A percentile compares a stretch with the other conserved stretches of the same genome.
phyloP scores from a whole-genome alignment of 2,797 vertebrate species.

The Enteromius mattozi region DNA sequence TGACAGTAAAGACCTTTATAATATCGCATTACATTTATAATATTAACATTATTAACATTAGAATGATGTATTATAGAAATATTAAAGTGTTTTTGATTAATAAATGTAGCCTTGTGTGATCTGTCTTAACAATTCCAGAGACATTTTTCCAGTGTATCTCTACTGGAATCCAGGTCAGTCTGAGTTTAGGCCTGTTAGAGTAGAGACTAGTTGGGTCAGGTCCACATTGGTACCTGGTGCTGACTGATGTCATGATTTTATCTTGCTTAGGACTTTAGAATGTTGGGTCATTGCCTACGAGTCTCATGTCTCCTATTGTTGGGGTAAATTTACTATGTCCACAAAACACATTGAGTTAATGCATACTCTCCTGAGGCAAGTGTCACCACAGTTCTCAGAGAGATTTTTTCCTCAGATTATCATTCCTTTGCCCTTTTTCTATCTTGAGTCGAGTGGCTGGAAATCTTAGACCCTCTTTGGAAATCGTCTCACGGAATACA shows the following conservation, averaged over 20 bases:
- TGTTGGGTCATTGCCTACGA: background rate
- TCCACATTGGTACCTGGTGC: background rate
- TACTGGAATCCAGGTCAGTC: conserved; percentile 10
- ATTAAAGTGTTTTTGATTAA: background rate
- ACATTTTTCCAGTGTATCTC: background rate
- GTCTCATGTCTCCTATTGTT: conserved; percentile 36
- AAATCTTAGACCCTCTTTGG: conserved; percentile 52
- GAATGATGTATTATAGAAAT: background rate
- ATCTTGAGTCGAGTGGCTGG: conserved; percentile 45
- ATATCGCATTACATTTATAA: background rate
- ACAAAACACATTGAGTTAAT: conserved; percentile 44
- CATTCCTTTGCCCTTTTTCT: conserved; percentile 70
- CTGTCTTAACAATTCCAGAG: background rate
- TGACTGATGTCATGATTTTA: conserved; percentile 37
- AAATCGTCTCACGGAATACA: conserved; percentile 54
- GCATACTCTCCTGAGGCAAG: conserved; percentile 43
- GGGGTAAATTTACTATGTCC: conserved; percentile 26
- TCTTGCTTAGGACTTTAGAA: background rate
- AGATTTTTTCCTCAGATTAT: conserved; percentile 72
- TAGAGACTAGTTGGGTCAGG: conserved; percentile 6
- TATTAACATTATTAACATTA: background rate
- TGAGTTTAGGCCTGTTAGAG: conserved; percentile 26
- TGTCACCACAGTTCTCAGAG: conserved; percentile 64
- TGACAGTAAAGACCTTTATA: background rate
- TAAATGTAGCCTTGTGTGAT: background rate